These are phyloP conservation scores for Diplogasteroides magnus DNA, from an alignment of 1,140 invertebrate species.

Conservation along the genomic window DNA sequence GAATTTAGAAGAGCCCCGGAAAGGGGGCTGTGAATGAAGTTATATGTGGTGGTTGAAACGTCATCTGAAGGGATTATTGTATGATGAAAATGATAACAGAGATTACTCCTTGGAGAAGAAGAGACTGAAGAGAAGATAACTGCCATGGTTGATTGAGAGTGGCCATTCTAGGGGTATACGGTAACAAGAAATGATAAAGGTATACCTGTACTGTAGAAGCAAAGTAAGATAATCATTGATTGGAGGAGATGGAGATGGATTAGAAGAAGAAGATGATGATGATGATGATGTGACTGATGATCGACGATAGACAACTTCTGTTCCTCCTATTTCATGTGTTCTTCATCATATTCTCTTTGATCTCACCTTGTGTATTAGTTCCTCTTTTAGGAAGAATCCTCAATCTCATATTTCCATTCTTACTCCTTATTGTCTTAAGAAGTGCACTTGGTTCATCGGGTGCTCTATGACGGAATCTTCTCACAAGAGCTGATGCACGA, in stretches of 20 bases:
- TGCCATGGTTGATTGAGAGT: background rate
- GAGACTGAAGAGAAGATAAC: background rate
- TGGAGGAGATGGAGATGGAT: background rate
- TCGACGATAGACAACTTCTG: background rate
- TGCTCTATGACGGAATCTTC: constrained; percentile 24
- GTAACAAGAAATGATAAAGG: background rate
- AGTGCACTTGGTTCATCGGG: constrained; percentile 16
- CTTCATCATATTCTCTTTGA: background rate
- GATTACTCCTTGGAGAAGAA: background rate
- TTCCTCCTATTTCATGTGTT: background rate
- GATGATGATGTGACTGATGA: background rate
- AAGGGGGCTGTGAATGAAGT: no score
- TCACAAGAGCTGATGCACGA: constrained; percentile 24
- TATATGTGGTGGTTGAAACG: no score
- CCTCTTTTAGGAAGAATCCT: constrained; percentile 21
- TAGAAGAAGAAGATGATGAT: background rate
- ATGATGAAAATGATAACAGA: no score
- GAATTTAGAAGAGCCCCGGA: no score
- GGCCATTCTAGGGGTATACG: background rate
- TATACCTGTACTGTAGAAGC: background rate
- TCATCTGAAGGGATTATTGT: no score
- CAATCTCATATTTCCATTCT: constrained; percentile 27
- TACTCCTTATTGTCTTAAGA: constrained; percentile 18
- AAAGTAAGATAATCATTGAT: background rate
- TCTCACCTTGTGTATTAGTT: background rate